These are phyloP conservation scores for Pyrgilauda ruficollis DNA, from an alignment of 2,113 vertebrate species.

Conservation along the genomic window DNA sequence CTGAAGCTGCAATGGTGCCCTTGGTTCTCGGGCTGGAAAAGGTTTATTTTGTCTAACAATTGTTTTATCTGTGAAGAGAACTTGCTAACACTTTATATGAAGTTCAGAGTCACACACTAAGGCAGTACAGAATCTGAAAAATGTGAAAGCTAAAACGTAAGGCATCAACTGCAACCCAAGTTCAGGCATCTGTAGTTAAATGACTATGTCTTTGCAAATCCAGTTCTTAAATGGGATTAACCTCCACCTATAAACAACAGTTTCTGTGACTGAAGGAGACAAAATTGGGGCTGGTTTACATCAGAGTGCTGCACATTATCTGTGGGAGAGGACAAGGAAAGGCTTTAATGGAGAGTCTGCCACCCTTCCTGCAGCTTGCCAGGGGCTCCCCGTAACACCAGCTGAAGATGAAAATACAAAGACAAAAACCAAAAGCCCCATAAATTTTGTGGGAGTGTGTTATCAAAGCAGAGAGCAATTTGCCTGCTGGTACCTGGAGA, in stretches of 20 bases:
- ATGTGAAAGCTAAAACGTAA: neutral
- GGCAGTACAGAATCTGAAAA: neutral
- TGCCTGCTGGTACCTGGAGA: neutral
- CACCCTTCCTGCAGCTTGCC: accelerated
- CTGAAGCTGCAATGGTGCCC: neutral
- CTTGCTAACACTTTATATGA: neutral
- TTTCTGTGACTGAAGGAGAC: conserved; percentile 12
- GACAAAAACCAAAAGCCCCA: neutral
- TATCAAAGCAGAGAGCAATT: neutral
- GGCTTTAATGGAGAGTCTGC: neutral
- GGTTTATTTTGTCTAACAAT: neutral
- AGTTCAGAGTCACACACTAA: neutral
- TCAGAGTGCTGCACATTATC: neutral
- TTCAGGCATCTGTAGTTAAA: conserved; percentile 25
- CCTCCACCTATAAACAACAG: conserved; percentile 6
- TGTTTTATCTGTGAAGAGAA: neutral
- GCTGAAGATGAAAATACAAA: neutral
- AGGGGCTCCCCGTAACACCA: accelerated
- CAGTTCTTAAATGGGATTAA: conserved; percentile 47
- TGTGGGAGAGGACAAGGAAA: neutral
- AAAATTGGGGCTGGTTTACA: conserved; percentile 12
- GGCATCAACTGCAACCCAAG: neutral
- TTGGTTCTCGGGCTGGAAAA: neutral
- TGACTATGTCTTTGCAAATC: neutral
- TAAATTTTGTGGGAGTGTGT: neutral